Evolutionary conservation across 2,797 vertebrate genomes (phyloP), one percentile per base, ranked within the genome.

Genomic region (Lophotriccus pileatus): DNA sequence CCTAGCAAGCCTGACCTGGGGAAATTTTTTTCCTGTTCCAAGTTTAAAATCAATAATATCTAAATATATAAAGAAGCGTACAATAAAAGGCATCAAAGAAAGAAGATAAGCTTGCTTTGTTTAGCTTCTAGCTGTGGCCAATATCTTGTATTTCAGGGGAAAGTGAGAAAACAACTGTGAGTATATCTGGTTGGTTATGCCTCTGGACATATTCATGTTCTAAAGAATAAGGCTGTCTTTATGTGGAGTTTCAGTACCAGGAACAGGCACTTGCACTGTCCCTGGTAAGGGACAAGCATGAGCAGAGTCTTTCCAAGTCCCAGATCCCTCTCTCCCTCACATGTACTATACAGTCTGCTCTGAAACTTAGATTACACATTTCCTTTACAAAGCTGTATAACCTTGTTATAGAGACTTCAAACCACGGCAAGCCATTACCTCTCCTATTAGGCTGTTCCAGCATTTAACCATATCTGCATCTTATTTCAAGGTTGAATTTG

Each of bases 231-330:
- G 36, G 23, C 50, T 69, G 43, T 47, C 28, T 63, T 78, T 68
- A 10, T 59, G 21, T 3, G 3, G 27, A 37, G 25, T 84, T 73
- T 53, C 37, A 39, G 30, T 49, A 17, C 59, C 47, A 44, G 46
- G 28, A 88, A 18, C 27, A 58, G 20, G 47, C 23, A 17, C 27
- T 75, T 52, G 21, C 10, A 36, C n/a, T n/a, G 5, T 46, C 24
- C 23, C n/a, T 41, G 0, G 0, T 39, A 70, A 77, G 44, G 58
- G 47, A 47, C 0, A 0, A 50, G 70, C 50, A 69, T n/a, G 50
- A 76, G 44, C 20, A 72, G 56, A 64, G 39, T 11, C 36, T 62
- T 92, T 69, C 63, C 30, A n/a, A 44, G 19, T 34, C 55, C n/a
- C 24, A 55, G 41, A 23, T 43, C 52, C 14, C 30, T 85, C 10